Base-by-base conservation (phyloP, 1,140 invertebrate species). In the Megathymus violae region DNA sequence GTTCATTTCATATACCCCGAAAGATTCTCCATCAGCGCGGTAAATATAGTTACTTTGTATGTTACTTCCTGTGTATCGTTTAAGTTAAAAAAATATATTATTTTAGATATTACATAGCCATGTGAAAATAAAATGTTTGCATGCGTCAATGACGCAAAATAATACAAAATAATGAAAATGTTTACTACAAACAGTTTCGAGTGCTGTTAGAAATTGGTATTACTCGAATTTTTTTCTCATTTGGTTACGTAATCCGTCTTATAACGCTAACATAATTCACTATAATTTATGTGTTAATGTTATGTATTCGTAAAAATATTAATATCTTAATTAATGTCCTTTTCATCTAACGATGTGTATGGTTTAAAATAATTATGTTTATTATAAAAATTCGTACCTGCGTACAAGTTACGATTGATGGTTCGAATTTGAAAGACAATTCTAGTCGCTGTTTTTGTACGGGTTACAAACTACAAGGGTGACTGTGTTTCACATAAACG, bases 281-380 rank as follows among this genome's bases (percentile, higher is more conserved):
- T 60, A 64, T 71, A 65, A 71, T 65, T 72, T 69, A 76, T 74
- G 63, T 16, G 60, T 74, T 77, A 22, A 67, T 73, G 67, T 74
- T 64, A 80, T 80, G 78, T 77, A 76, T 76, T 78, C 80, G 73
- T 74, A 66, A 76, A 71, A 65, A 72, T 78, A 74, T 51, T 17
- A 51, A 74, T 79, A 71, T 76, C 78, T 73, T 80, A 76, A 78
- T 78, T 78, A 82, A 77, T 75, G 80, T 82, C 70, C 72, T 79
- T 82, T 78, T 66, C 58, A 78, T 69, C 69, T 69, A 60, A 76
- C 41, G 22, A 74, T 72, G 63, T 80, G 71, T 69, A 76, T 80
- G 73, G 74, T 74, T 76, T 71, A 47, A 69, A 76, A 82, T 72
- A 52, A 25, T 78, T 78, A 73, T 71, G 71, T 81, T 78, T 62